phyloP scores from a whole-genome alignment of 2,113 vertebrate genomes.

The Cygnus atratus region DNA sequence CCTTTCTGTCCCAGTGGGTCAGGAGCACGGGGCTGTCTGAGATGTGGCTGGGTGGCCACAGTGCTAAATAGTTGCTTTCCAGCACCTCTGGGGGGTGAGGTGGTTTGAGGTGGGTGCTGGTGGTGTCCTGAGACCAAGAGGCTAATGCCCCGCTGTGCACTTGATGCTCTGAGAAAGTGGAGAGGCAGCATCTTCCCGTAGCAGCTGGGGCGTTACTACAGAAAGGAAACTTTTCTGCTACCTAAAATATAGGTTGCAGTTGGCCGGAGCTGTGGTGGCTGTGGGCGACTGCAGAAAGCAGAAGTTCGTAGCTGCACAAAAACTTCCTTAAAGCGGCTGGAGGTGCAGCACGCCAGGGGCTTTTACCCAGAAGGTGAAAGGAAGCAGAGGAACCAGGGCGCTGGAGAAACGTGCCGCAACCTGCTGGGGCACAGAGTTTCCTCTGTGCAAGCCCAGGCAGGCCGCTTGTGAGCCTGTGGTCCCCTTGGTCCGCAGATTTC shows the following conservation, averaged over 20 bases:
- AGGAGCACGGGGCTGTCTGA: not conserved
- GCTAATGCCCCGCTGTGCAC: not conserved
- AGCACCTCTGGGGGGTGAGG: not conserved
- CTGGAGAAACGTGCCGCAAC: not conserved
- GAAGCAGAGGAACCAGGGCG: not conserved
- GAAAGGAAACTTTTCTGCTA: not conserved
- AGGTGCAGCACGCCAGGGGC: not conserved
- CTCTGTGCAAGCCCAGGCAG: fast-evolving
- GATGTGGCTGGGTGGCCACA: not conserved
- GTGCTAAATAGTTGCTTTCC: fast-evolving
- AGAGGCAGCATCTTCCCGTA: not conserved
- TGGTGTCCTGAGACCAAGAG: not conserved
- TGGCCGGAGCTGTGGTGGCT: not conserved
- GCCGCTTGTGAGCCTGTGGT: not conserved
- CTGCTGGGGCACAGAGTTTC: fast-evolving
- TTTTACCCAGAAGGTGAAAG: not conserved
- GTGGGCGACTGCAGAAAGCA: not conserved
- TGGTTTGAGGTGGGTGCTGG: not conserved
- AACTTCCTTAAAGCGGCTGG: not conserved
- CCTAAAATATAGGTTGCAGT: not conserved
- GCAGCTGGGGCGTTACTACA: not conserved
- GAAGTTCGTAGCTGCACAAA: not conserved
- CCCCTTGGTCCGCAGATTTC: not conserved
- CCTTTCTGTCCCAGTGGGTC: not conserved
- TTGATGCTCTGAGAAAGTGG: not conserved